Evolutionary conservation across 1,140 invertebrate genomes (phyloP).

Genomic region (Drosophila pectinifera): DNA sequence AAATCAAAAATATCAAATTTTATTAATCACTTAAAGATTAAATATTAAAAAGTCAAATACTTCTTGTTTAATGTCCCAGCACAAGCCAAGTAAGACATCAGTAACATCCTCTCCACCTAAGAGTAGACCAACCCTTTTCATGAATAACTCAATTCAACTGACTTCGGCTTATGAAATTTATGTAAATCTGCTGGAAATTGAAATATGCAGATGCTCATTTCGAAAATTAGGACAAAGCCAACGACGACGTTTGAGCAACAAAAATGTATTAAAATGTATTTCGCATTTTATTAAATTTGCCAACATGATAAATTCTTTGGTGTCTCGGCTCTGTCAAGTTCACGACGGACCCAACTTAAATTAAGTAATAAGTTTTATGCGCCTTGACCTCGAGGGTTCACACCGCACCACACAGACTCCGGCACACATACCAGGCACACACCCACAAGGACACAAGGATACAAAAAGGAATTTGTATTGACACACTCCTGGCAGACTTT

Average conservation of each 20-base stretch:
- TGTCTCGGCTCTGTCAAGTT: constrained; percentile 36
- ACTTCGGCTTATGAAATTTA: constrained; percentile 57
- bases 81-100: neutral
- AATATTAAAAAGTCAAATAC: no score
- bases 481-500: constrained; percentile 70
- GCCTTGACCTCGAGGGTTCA: constrained; percentile 72
- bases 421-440: constrained; percentile 12
- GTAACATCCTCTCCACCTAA: neutral
- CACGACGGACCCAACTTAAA: constrained; percentile 62
- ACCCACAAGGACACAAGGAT: constrained; percentile 11
- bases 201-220: constrained; percentile 81
- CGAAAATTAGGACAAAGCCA: constrained; percentile 53
- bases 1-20: no score
- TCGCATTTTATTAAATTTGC: constrained; percentile 77
- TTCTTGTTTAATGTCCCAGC: neutral
- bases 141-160: constrained; percentile 58
- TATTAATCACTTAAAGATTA: no score
- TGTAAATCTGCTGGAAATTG: constrained; percentile 78
- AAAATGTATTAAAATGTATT: constrained; percentile 73
- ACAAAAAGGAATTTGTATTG: constrained; percentile 54
- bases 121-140: constrained; percentile 67
- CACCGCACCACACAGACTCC: constrained; percentile 21
- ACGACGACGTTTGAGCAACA: constrained; percentile 26
- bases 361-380: constrained; percentile 82
- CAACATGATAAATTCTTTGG: constrained; percentile 76